A percentile compares a stretch with the other conserved stretches of the same genome.
Evolutionary conservation across 53 echinoderm and acorn worm species (phyloP).

Genomic region (Holothuria leucospilota): DNA sequence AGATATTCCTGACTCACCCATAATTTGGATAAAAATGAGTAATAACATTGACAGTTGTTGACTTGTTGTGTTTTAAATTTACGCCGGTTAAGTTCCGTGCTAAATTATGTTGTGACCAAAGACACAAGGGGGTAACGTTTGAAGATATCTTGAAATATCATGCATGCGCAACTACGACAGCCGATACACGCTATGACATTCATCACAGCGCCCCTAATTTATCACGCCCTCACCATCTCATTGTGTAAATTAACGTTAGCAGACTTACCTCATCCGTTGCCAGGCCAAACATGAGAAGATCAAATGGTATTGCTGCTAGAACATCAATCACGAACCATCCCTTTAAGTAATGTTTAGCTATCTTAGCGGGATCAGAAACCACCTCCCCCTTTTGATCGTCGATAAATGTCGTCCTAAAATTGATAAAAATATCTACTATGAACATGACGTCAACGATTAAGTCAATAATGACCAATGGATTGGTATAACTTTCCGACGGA

Average conservation of each 20-base stretch:
- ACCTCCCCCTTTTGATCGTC: constrained; percentile 94
- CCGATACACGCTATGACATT: no score
- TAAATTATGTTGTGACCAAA: no score
- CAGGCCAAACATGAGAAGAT: constrained; percentile 89
- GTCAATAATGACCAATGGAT: constrained; percentile 92
- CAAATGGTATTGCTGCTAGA: constrained; percentile 93
- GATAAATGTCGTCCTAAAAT: constrained; percentile 93
- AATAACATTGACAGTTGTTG: no score
- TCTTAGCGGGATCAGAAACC: constrained; percentile 91
- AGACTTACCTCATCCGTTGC: constrained; percentile 87
- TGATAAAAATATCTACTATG: constrained; percentile 96
- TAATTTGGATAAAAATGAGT: no score
- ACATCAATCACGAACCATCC: constrained; percentile 98
- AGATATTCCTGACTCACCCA: no score
- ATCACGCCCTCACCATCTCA: no score
- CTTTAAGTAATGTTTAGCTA: constrained; percentile 94
- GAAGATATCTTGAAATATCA: no score
- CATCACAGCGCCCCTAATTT: no score
- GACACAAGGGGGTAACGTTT: no score
- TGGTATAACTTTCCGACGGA: constrained; percentile 76
- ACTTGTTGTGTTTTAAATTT: no score
- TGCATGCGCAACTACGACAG: no score
- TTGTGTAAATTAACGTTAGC: neutral
- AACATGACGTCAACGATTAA: constrained; percentile 99
- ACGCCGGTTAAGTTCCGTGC: no score